Base-by-base conservation (phyloP, 92 coral and sea anemone species). In the Phenganax marumi region DNA sequence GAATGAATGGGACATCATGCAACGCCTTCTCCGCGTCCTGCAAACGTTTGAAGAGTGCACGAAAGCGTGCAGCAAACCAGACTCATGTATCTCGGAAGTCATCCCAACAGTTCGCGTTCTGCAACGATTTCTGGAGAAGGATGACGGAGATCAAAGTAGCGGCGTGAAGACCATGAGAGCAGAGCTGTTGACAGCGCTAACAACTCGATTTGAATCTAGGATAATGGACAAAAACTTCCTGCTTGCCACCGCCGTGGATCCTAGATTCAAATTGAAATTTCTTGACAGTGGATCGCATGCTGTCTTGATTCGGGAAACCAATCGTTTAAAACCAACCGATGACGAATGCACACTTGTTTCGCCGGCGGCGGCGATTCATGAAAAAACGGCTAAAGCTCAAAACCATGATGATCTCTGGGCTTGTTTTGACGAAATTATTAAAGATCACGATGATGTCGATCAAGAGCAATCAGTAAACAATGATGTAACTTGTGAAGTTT, bases 361-460 rank as follows among this genome's bases (percentile, higher is more conserved):
- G 17, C 60, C 60, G 17, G 60, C 10, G 60, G 22, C 68, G 23
- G 9, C 8, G 70, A 22, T 16, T 63, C 70, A 33, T 2, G 43
- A 63, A 7, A 63, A 63, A 12, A 4, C 70, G 10, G 6, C 70
- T 1, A 7, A 63, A 63, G 23, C 17, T 3, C 70, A 63, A 63
- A 63, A 63, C 7, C 70, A 63, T 7, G 11, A 63, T 18, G 70
- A 63, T 39, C 23, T 63, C 3, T 63, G 70, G 70, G 70, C 70
- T 63, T 63, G 70, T 63, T 63, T 63, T 7, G 70, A 63, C 7
- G 70, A 63, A 39, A 63, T 63, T 63, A 22, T 63, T 22, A 63
- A 63, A 1, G 70, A 63, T 39, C 7, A 63, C 70, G 16, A 18
- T 7, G 70, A 12, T 18, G 22, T 39, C 11, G 9, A 61, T n/a